Evolutionary conservation across 2,888 invertebrate species (phyloP), one percentile per base, ranked within the genome.

Genomic region (Fragum sueziense): DNA sequence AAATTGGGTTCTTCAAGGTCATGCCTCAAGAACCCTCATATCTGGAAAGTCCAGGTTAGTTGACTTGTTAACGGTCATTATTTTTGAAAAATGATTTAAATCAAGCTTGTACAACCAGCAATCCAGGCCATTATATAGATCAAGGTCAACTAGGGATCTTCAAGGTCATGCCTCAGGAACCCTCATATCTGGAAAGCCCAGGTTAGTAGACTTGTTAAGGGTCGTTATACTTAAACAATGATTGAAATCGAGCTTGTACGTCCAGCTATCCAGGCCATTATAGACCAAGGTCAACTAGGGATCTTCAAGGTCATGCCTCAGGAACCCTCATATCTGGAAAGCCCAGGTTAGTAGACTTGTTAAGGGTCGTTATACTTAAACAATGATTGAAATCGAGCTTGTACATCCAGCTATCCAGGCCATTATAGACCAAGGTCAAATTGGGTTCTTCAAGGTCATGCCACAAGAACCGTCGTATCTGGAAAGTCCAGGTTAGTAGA

Each of bases 341-440:
- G 74, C 52, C 85, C 82, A 72, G 83, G 87, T 87, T 70, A 61
- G 51, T n/a, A n/a, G n/a, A n/a, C n/a, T n/a, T n/a, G n/a, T n/a
- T n/a, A n/a, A n/a, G n/a, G n/a, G n/a, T n/a, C n/a, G n/a, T n/a
- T n/a, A n/a, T n/a, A n/a, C n/a, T n/a, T n/a, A n/a, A n/a, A n/a
- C n/a, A n/a, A n/a, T n/a, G n/a, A n/a, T n/a, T n/a, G 86, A 88
- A 31, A 69, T 82, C 33, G 65, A 69, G 9, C n/a, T 62, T 2
- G 78, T 86, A 0, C 17, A 76, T 27, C 51, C 34, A 2, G 83
- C 79, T 1, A 34, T 83, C 22, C 31, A 67, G 20, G 74, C 73
- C 0, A 33, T 87, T 17, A 65, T 71, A 6, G 67, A 70, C 31
- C 41, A 69, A 4, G 33, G 72, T 11, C 27, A 41, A 2, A 41